phyloP scores from a whole-genome alignment of 2,797 vertebrate species.

The Poecilia gillii region DNA sequence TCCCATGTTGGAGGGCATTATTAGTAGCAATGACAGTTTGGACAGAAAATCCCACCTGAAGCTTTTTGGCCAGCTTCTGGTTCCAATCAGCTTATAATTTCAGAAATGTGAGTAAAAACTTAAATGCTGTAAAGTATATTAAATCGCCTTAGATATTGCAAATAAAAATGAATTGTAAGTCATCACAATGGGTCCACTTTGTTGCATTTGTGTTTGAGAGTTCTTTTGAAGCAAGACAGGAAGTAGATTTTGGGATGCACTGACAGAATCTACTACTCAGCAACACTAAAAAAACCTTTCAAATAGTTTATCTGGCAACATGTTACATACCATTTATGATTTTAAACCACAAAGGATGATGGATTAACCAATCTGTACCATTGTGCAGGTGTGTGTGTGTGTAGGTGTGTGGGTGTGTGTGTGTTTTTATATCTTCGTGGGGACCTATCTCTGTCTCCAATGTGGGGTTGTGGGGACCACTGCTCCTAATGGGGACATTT shows the following conservation, averaged over 20 bases:
- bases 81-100: slow-evolving; percentile 28
- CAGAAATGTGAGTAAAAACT: slow-evolving; percentile 14
- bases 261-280: not conserved
- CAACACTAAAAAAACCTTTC: no score
- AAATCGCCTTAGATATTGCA: not conserved
- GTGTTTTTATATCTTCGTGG: no score
- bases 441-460: no score
- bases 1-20: slow-evolving; percentile 20
- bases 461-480: no score
- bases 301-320: no score
- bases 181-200: not conserved
- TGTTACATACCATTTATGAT: no score
- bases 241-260: not conserved
- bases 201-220: not conserved
- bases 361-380: no score
- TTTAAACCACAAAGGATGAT: no score
- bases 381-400: no score
- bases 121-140: not conserved
- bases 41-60: slow-evolving; percentile 20
- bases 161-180: not conserved
- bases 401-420: no score
- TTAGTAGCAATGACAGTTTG: slow-evolving; percentile 37
- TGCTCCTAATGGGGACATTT: no score
- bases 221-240: not conserved
- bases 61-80: slow-evolving; percentile 43